These are phyloP conservation scores for Arothron firmamentum DNA, from an alignment of 2,113 vertebrate species.

Conservation along the genomic window DNA sequence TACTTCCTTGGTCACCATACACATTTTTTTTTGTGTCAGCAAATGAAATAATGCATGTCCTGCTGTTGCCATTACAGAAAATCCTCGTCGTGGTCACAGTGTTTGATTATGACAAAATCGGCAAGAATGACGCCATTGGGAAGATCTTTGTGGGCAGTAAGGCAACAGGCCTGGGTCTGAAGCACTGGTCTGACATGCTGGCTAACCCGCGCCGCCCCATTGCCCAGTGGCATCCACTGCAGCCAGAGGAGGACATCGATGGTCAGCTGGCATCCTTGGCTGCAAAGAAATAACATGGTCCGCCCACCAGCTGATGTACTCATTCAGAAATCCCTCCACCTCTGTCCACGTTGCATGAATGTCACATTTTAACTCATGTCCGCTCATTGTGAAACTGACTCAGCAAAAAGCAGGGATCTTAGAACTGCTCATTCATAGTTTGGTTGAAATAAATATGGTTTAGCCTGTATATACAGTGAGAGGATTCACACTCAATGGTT, in stretches of 20 bases:
- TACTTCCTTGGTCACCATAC: too few species aligned
- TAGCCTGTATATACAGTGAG: slow-evolving; percentile 27
- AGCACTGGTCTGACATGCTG: slow-evolving; percentile 99
- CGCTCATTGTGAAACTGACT: slow-evolving; percentile 52
- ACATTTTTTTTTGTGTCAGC: too few species aligned
- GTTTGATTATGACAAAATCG: slow-evolving; percentile 98
- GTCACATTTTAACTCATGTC: slow-evolving; percentile 54
- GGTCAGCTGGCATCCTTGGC: slow-evolving; percentile 78
- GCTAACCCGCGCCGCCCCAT: slow-evolving; percentile 94
- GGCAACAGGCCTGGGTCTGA: slow-evolving; percentile 84
- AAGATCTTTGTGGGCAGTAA: slow-evolving; percentile 96
- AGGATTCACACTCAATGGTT: slow-evolving; percentile 23
- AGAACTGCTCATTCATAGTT: slow-evolving; percentile 47
- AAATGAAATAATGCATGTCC: too few species aligned
- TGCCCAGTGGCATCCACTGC: slow-evolving; percentile 95
- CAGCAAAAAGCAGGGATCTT: slow-evolving; percentile 60
- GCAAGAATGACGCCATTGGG: slow-evolving; percentile 97
- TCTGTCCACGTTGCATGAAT: slow-evolving; percentile 71
- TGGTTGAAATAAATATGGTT: slow-evolving; percentile 43
- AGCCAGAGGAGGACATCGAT: slow-evolving; percentile 95
- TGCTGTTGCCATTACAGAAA: slow-evolving; percentile 75
- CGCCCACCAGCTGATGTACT: slow-evolving; percentile 59
- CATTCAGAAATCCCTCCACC: slow-evolving; percentile 50
- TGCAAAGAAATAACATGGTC: slow-evolving; percentile 86
- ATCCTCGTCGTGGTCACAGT: slow-evolving; percentile 95